Percentiles rank a stretch among this genome's conserved stretches.
These are phyloP conservation scores for Panopea generosa DNA, from an alignment of 2,888 invertebrate genomes.

Conservation along the genomic window DNA sequence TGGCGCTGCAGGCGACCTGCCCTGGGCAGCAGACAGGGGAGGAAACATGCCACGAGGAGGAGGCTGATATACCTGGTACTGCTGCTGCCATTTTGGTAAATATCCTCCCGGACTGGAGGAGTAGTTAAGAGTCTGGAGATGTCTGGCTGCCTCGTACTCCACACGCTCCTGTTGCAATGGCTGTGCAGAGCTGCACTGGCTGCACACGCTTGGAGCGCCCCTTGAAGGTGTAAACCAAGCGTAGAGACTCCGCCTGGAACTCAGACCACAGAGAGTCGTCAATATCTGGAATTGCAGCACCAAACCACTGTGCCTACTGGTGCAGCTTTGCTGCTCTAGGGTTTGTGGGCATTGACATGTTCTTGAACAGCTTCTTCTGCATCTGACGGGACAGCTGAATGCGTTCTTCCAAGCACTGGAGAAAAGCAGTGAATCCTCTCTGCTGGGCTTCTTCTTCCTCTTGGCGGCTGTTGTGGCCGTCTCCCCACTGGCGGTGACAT, in stretches of 20 bases:
- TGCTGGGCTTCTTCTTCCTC: slow-evolving; percentile 34
- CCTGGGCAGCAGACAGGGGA: neutral
- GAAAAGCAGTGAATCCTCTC: slow-evolving; percentile 37
- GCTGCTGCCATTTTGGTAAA: slow-evolving; percentile 34
- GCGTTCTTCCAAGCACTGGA: slow-evolving; percentile 36
- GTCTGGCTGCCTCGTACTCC: slow-evolving; percentile 25
- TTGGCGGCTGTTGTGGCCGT: slow-evolving; percentile 20
- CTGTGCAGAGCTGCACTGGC: slow-evolving; percentile 4
- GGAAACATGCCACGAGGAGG: slow-evolving; percentile 17
- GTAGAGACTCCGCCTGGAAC: slow-evolving; percentile 32
- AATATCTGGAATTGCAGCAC: slow-evolving; percentile 33
- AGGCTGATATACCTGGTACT: slow-evolving; percentile 32
- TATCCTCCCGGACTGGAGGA: slow-evolving; percentile 27
- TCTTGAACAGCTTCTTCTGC: slow-evolving; percentile 30
- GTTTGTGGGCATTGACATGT: slow-evolving; percentile 32
- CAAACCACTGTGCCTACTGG: slow-evolving; percentile 44
- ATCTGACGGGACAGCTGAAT: slow-evolving; percentile 31
- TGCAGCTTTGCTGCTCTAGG: slow-evolving; percentile 32
- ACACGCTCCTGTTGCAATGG: slow-evolving; percentile 21
- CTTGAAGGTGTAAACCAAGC: slow-evolving; percentile 19
- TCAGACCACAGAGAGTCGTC: slow-evolving; percentile 33
- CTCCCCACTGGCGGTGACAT: slow-evolving; percentile 36
- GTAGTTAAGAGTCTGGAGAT: slow-evolving; percentile 30
- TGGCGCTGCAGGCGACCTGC: slow-evolving; percentile 23
- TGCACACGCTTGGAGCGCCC: too few relatives aligned